Percentiles rank a stretch among this genome's conserved stretches.
Conservation (phyloP, 2,797 vertebrate genomes). For the Sparidentex hasta region DNA sequence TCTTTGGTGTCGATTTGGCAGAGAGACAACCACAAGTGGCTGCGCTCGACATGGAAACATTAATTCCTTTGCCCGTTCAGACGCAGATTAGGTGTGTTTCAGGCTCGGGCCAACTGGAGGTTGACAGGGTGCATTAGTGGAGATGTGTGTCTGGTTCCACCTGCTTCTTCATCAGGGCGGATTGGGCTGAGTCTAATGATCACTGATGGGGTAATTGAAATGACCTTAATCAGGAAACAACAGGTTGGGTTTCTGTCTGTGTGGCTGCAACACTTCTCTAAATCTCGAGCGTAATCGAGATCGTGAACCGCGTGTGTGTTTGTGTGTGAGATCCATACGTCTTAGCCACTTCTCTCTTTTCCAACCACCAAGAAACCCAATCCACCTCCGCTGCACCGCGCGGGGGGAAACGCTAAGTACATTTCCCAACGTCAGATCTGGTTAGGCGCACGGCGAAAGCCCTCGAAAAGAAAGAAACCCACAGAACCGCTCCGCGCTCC, state of each 20-base stretch:
- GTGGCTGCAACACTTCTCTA: background rate
- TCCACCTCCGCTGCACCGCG: conserved; percentile 23
- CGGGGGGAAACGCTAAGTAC: conserved; percentile 47
- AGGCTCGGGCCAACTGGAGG: conserved; percentile 19
- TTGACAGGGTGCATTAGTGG: conserved; percentile 45
- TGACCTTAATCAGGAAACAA: conserved; percentile 70
- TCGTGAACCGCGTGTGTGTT: background rate
- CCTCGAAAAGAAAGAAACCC: conserved; percentile 10
- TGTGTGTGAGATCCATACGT: conserved; percentile 1
- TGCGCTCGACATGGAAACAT: background rate
- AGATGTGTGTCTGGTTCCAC: conserved; percentile 33
- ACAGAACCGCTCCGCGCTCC: conserved; percentile 34
- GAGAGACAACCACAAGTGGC: background rate
- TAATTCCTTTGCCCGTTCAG: conserved; percentile 2
- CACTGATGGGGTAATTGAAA: conserved; percentile 63
- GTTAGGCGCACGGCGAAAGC: conserved; percentile 56
- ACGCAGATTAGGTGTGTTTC: conserved; percentile 36
- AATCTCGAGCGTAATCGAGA: background rate
- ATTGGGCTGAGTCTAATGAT: conserved; percentile 68
- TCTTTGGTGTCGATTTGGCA: background rate
- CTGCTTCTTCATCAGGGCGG: conserved; percentile 43
- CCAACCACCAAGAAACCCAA: conserved; percentile 55
- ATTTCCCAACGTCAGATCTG: conserved; percentile 62
- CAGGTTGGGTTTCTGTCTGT: conserved; percentile 43
- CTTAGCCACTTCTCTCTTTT: conserved; percentile 17